Evolutionary conservation across 2,888 invertebrate species (phyloP).

Genomic region (Clunio marinus): DNA sequence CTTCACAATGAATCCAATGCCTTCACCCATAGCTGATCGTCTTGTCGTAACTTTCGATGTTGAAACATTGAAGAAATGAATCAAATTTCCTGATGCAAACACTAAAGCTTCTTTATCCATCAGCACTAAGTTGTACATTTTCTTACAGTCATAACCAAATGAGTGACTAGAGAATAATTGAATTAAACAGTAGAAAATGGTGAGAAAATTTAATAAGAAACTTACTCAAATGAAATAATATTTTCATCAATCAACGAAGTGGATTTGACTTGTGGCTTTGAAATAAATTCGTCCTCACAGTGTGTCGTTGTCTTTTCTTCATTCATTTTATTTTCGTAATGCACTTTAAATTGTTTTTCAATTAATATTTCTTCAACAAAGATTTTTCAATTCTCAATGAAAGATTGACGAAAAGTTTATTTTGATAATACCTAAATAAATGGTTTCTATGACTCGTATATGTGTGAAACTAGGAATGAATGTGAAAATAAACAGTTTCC

Average conservation of each 20-base stretch:
- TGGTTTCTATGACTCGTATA: no score
- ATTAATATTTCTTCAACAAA: no score
- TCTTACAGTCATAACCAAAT: constrained; percentile 80
- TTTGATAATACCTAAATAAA: no score
- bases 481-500: no score
- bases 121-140: constrained; percentile 73
- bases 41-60: constrained; percentile 60
- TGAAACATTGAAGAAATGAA: constrained; percentile 70
- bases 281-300: neutral
- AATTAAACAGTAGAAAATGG: neutral
- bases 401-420: no score
- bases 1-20: constrained; percentile 75
- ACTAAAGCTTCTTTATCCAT: constrained; percentile 69
- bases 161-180: constrained; percentile 62
- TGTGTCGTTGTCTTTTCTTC: neutral
- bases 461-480: no score
- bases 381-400: no score
- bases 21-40: constrained; percentile 70
- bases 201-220: neutral
- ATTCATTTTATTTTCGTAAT: neutral
- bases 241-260: constrained; percentile 32
- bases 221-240: constrained; percentile 36
- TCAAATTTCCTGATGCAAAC: constrained; percentile 76
- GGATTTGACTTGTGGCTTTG: constrained; percentile 3
- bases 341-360: no score